A percentile compares a stretch with the other conserved stretches of the same genome.
Conservation (phyloP, 1,140 invertebrate genomes). For the Apis mellifera region Amel_HAv3.1 CM009938.2:10826501-10827000, state of each 20-base stretch:
- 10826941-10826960: background rate
- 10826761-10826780: conserved; percentile 25
- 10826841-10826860: conserved; percentile 5
- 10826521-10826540: too few species aligned
- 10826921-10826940: background rate
- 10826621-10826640: background rate
- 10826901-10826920: background rate
- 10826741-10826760: conserved; percentile 21
- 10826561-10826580: too few species aligned
- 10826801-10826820: background rate
- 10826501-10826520: too few species aligned
- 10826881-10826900: conserved; percentile 12
- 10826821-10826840: conserved; percentile 25
- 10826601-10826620: background rate
- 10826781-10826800: background rate
- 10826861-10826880: background rate
- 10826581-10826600: too few species aligned
- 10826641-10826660: background rate
- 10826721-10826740: background rate
- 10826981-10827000: background rate
- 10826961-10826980: background rate
- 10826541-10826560: too few species aligned
- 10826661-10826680: too few species aligned
- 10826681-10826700: conserved; percentile 4
- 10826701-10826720: background rate